Conservation (phyloP, 2,888 invertebrate genomes). For the Microdon myrmicae region DNA sequence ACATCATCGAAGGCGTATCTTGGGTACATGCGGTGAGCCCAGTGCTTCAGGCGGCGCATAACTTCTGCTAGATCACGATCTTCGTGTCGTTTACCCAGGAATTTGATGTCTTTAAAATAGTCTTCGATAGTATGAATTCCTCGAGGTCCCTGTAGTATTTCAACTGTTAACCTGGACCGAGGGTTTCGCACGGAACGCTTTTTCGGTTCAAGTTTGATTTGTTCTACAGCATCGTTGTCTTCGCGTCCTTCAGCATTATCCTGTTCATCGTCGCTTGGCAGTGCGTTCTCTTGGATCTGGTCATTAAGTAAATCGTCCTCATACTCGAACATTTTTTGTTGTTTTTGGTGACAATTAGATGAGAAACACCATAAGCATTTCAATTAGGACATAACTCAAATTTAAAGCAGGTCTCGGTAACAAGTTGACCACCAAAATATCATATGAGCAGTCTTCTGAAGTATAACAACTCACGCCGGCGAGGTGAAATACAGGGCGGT, state of each 20-base stretch:
- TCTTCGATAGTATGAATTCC: conserved; percentile 84
- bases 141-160: conserved; percentile 76
- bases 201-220: conserved; percentile 67
- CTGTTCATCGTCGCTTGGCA: conserved; percentile 68
- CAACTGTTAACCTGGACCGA: conserved; percentile 75
- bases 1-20: conserved; percentile 89
- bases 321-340: too few relatives aligned
- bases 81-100: conserved; percentile 83
- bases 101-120: conserved; percentile 83
- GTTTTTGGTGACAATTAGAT: too few relatives aligned
- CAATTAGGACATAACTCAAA: too few relatives aligned
- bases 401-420: too few relatives aligned
- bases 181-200: conserved; percentile 74
- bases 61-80: conserved; percentile 82
- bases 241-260: conserved; percentile 61
- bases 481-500: too few relatives aligned
- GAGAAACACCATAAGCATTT: too few relatives aligned
- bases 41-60: conserved; percentile 87
- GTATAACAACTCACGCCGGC: too few relatives aligned
- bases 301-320: conserved; percentile 61
- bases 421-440: too few relatives aligned
- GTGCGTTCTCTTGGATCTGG: conserved; percentile 63
- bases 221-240: conserved; percentile 67
- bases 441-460: too few relatives aligned
- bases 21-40: conserved; percentile 93